A percentile compares a stretch with the other conserved stretches of the same genome.
These are phyloP conservation scores for Choreutis nemorana DNA, from an alignment of 2,888 invertebrate genomes.

Conservation along the genomic window DNA sequence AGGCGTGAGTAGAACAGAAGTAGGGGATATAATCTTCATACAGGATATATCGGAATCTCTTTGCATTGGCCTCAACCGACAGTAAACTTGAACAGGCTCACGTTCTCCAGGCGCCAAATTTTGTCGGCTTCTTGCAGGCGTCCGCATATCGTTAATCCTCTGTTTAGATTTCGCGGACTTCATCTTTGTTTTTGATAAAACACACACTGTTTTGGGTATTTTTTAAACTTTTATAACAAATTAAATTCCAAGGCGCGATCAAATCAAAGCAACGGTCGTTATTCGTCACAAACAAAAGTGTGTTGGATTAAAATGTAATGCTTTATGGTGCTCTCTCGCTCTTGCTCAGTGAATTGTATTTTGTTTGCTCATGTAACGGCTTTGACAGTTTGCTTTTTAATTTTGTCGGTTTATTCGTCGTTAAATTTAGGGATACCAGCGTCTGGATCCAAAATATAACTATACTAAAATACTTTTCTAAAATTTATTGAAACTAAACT, in stretches of 20 bases:
- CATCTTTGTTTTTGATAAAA: slow-evolving; percentile 46
- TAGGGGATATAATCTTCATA: slow-evolving; percentile 74
- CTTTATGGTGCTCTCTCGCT: slow-evolving; percentile 15
- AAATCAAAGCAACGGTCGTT: slow-evolving; percentile 55
- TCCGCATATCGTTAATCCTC: slow-evolving; percentile 48
- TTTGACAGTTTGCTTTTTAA: slow-evolving; percentile 16
- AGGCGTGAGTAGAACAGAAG: slow-evolving; percentile 71
- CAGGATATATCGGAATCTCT: slow-evolving; percentile 71
- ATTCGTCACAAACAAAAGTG: slow-evolving; percentile 21
- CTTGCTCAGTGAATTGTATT: slow-evolving; percentile 6
- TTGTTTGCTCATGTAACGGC: slow-evolving; percentile 14
- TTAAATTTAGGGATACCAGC: no score
- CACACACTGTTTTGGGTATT: no score
- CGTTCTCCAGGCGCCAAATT: slow-evolving; percentile 44
- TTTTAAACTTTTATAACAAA: slow-evolving; percentile 6
- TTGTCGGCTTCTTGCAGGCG: slow-evolving; percentile 51
- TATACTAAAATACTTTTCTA: no score
- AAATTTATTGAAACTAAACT: no score
- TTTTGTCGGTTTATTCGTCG: slow-evolving; percentile 19
- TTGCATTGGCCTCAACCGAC: slow-evolving; percentile 83
- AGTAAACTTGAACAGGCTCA: slow-evolving; percentile 89
- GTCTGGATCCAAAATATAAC: no score
- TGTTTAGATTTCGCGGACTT: slow-evolving; percentile 57
- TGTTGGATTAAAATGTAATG: no score
- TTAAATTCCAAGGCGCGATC: background rate